Base-by-base conservation (phyloP, 2,888 invertebrate species). In the Platycheirus albimanus region DNA sequence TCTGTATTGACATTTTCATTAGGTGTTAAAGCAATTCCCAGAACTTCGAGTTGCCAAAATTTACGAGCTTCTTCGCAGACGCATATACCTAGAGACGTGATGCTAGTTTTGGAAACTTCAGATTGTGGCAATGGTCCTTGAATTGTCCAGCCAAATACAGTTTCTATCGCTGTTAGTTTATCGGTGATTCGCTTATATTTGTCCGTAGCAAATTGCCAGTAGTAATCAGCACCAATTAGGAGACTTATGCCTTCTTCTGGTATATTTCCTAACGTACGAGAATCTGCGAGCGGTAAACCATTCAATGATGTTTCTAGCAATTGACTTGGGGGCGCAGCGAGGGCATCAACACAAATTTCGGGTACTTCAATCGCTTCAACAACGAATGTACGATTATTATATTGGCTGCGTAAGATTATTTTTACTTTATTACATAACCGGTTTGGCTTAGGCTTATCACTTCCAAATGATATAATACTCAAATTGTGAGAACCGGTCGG, bases 141-240 rank as follows among this genome's bases (percentile, higher is more conserved):
- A 20, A 61, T 24, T 36, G 63, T 52, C 71, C 56, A 58, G 3
- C 58, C 58, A 36, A 63, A 58, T 3, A 70, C 43, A 10, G 70
- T 70, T 17, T 47, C 30, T 36, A 70, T 49, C 7, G 58, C 70
- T 36, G 70, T 61, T 49, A 49, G 13, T 47, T 61, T 58, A 17
- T 43, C 15, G 1, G 58, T 41, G 11, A 70, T 30, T 28, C 69
- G 52, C 7, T 19, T 33, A 19, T 52, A 10, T 6, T 52, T 33
- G 3, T 52, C 33, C 13, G n/a, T 63, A 17, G 17, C 63, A 45
- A 63, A 43, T 11, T 63, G 45, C 45, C 63, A 63, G 47, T 63
- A 63, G 11, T 20, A 43, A 47, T 63, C 61, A 41, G 61, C 58
- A 28, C 15, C 28, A 51, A 61, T 56, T 30, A 56, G 11, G 4